Percentiles rank a stretch among this genome's conserved stretches.
Evolutionary conservation across 2,797 vertebrate species (phyloP).

Genomic region (Numenius phaeopus): DNA sequence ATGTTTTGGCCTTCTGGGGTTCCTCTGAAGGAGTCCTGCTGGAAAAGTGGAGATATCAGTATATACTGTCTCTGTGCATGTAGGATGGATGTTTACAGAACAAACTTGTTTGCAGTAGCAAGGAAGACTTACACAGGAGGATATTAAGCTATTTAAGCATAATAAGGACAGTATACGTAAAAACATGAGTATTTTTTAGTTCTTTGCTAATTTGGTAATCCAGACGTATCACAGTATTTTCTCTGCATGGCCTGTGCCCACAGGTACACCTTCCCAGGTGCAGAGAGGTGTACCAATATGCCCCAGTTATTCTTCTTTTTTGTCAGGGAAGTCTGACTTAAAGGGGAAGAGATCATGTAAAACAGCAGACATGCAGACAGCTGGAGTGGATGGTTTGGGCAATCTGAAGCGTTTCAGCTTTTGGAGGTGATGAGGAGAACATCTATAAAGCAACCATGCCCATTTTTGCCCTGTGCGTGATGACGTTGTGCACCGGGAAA

Average conservation of each 20-base stretch:
- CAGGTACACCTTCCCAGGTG: neutral
- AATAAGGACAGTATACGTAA: neutral
- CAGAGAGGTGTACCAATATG: neutral
- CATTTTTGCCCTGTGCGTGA: neutral
- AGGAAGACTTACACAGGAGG: neutral
- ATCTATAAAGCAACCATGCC: neutral
- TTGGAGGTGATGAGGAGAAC: neutral
- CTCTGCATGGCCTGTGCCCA: neutral
- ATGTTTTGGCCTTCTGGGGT: neutral
- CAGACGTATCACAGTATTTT: neutral
- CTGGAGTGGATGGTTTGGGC: neutral
- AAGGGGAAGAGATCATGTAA: neutral
- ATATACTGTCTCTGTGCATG: neutral
- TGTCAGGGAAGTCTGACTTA: neutral
- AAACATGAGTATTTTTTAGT: neutral
- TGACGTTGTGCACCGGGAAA: neutral
- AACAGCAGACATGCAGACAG: fast-evolving
- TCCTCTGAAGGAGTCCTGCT: neutral
- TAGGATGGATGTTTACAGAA: neutral
- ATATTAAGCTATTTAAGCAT: neutral
- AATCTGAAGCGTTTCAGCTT: neutral
- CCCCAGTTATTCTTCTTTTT: neutral
- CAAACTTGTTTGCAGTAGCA: neutral
- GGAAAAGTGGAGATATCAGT: neutral
- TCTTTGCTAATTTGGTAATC: neutral